A percentile compares a stretch with the other conserved stretches of the same genome.
Conservation (phyloP, 2,113 vertebrate species). For the Lamprologus lemairii region DNA sequence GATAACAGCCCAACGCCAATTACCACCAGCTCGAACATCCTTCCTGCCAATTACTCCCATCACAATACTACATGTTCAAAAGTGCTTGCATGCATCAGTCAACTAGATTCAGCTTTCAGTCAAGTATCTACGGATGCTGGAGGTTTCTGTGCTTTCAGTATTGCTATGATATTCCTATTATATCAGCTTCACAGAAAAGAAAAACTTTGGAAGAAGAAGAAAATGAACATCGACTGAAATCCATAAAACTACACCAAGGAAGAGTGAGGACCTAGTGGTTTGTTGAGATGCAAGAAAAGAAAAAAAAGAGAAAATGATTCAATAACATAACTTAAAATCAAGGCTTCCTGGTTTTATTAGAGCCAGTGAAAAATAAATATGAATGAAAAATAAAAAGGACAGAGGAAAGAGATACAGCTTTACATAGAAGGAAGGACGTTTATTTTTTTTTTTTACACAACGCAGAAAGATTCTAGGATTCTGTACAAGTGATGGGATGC, state of each 20-base stretch:
- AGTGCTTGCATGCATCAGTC: conserved; percentile 28
- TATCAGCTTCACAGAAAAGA: conserved; percentile 1
- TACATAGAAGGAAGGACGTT: conserved; percentile 79
- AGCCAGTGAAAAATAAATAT: conserved; percentile 52
- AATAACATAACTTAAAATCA: conserved; percentile 19
- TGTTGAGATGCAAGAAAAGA: conserved; percentile 12
- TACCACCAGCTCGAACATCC: not conserved
- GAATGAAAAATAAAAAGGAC: conserved; percentile 26
- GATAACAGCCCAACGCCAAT: conserved; percentile 10
- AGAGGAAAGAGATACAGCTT: conserved; percentile 63
- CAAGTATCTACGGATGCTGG: not conserved
- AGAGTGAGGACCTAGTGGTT: not conserved
- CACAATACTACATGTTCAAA: conserved; percentile 19
- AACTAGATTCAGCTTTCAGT: conserved; percentile 23
- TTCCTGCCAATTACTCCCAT: not conserved
- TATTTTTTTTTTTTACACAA: conserved; percentile 83
- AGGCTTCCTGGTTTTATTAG: conserved; percentile 46
- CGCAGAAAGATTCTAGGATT: conserved; percentile 72
- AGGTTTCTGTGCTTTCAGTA: not conserved
- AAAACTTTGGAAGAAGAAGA: not conserved
- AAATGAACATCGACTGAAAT: not conserved
- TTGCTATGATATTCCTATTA: conserved; percentile 2
- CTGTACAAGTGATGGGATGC: conserved; percentile 84
- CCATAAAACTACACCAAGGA: not conserved
- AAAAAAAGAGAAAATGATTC: not conserved